Evolutionary conservation across 2,113 vertebrate genomes (phyloP).

Genomic region (Platichthys stellatus): DNA sequence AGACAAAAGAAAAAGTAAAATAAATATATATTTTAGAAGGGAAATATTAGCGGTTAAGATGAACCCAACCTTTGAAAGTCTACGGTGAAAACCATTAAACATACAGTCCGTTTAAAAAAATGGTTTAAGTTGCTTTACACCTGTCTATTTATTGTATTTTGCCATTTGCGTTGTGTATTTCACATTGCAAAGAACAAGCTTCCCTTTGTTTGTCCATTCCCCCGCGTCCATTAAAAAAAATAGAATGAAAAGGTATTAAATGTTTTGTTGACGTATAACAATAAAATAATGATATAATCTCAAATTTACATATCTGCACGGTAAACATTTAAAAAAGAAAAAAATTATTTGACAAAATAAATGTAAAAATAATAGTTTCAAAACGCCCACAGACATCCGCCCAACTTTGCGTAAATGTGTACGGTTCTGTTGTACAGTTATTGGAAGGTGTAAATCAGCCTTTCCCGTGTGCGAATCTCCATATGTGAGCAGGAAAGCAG

Average conservation of each 20-base stretch:
- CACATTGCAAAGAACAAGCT: neutral
- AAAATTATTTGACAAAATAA: neutral
- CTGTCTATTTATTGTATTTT: neutral
- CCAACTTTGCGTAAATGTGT: neutral
- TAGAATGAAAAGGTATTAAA: neutral
- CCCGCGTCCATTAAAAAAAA: neutral
- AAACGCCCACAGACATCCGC: neutral
- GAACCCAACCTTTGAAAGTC: neutral
- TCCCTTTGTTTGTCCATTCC: neutral
- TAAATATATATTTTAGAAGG: neutral
- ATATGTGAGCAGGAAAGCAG: neutral
- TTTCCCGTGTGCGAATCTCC: neutral
- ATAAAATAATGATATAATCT: neutral
- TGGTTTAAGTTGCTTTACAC: neutral
- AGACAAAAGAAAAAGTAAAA: neutral
- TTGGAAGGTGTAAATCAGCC: neutral
- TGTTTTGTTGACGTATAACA: neutral
- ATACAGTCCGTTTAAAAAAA: no score
- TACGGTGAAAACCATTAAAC: neutral
- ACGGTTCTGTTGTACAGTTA: neutral
- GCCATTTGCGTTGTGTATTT: neutral
- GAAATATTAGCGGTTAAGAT: constrained; percentile 1
- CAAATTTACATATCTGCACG: neutral
- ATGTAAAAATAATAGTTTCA: neutral
- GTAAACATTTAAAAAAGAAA: neutral